phyloP scores from a whole-genome alignment of 1,140 invertebrate species.

The Zaprionus ghesquierei region DNA sequence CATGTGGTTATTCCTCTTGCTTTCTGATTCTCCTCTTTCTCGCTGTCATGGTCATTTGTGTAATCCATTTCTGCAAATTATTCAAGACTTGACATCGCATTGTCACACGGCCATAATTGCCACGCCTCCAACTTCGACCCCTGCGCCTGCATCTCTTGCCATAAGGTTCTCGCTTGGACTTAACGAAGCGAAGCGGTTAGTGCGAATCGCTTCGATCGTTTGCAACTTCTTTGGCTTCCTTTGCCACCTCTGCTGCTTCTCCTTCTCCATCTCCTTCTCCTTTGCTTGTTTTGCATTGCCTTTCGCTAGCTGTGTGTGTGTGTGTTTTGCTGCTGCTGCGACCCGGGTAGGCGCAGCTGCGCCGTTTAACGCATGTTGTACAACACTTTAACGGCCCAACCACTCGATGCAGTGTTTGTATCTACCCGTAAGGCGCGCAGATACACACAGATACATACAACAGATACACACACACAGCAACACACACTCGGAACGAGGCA shows the following conservation, averaged over 20 bases:
- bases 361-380: constrained; percentile 56
- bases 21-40: not conserved
- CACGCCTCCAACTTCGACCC: not conserved
- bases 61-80: not conserved
- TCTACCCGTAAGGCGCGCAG: constrained; percentile 52
- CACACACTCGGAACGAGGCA: constrained; percentile 3
- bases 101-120: constrained; percentile 5
- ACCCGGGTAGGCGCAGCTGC: constrained; percentile 49
- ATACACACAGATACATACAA: constrained; percentile 20
- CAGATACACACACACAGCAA: constrained; percentile 21
- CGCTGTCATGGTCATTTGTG: constrained; percentile 1
- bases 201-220: constrained; percentile 12
- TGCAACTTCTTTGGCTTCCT: constrained; percentile 55
- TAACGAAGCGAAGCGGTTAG: constrained; percentile 33
- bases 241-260: not conserved
- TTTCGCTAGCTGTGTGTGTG: not conserved
- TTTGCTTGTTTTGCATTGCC: constrained; percentile 2
- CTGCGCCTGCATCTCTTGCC: not conserved
- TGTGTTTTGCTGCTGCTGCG: not conserved
- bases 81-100: constrained; percentile 14
- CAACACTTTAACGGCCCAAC: constrained; percentile 62
- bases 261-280: not conserved
- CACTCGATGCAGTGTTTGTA: constrained; percentile 55
- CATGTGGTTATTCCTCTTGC: not conserved
- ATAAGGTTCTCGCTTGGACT: not conserved